Evolutionary conservation across 2,888 invertebrate species (phyloP), one percentile per base, ranked within the genome.

Genomic region (Ophion costatus): DNA sequence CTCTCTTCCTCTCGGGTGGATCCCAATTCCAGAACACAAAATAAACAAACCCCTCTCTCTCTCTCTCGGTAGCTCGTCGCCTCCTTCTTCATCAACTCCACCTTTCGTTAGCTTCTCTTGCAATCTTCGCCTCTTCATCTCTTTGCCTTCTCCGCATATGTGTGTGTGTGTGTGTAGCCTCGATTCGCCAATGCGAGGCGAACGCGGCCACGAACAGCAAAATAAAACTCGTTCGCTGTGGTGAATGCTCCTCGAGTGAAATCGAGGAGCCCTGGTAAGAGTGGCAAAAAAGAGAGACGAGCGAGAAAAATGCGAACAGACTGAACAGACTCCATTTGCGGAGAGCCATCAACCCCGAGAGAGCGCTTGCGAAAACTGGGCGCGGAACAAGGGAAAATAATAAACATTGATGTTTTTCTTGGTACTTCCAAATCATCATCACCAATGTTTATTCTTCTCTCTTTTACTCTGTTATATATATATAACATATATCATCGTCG

Each of bases 1-100:
- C 86, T 61, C 82, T 85, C 33, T 77, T 84, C 84, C 59, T 84
- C 84, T 78, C 73, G 78, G 63, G 80, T 84, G 51, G 80, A 75
- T 64, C 81, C 64, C 67, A 82, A 33, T 78, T 82, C 73, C 42
- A 24, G 7, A 38, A 38, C 38, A 38, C 38, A 38, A 38, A 38
- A 38, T 38, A 38, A 38, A 38, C 38, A 38, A 38, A 6, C 38
- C 11, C n/a, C 61, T 63, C 59, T 59, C n/a, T 70, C 57, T 20
- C 45, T 71, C 24, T 14, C 75, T 61, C 51, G 20, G 20, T 29
- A 3, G 29, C 29, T 29, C 29, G 29, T 14, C n/a, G 56, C n/a
- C 56, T 56, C 67, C 67, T 38, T 22, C 45, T 22, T 67, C 67
- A 11, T 67, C 42, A 11, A 24, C 45, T 56, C 56, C 56, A 56